Evolutionary conservation across 2,888 invertebrate species (phyloP), one percentile per base, ranked within the genome.

Genomic region (Lycophotia porphyrea): DNA sequence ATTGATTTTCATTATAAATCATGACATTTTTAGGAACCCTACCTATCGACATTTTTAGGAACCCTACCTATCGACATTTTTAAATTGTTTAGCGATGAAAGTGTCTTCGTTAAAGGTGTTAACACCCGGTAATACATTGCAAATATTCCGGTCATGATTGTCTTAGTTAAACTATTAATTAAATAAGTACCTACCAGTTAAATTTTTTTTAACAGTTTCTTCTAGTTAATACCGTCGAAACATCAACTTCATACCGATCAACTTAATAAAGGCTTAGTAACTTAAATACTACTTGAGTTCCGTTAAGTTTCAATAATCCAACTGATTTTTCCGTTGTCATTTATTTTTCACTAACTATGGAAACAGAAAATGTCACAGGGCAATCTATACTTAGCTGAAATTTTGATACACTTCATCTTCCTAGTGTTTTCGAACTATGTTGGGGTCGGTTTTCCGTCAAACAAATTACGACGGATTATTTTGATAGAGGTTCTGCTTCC

Each of bases 231-330:
- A 34, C 61, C 61, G 21, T n/a, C 31, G 39, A 58, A 69, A 71
- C 42, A 60, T 58, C 11, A 74, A 84, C 27, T 58, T 44, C 58
- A 63, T 49, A 42, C 47, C 66, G 61, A 68, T 71, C 67, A 34
- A 31, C 49, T 72, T n/a, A 76, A 42, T 76, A 21, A 71, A 61
- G 76, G 74, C 72, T 80, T 77, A 74, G 74, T 72, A 68, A 78
- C 60, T 73, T 80, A 8, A 39, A 69, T 66, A 60, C 49, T 69
- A 76, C 67, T 76, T 18, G 61, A 76, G 58, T 76, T 80, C 1
- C 34, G 34, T 44, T 36, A 82, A 87, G 76, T 82, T 82, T 65
- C 71, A 31, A 36, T 87, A 75, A 85, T 82, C 85, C 75, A 13
- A 15, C n/a, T 1, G 36, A 69, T 68, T 49, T 70, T 74, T 61